Conservation (phyloP, 2,113 vertebrate genomes). For the Penelope pileata region DNA sequence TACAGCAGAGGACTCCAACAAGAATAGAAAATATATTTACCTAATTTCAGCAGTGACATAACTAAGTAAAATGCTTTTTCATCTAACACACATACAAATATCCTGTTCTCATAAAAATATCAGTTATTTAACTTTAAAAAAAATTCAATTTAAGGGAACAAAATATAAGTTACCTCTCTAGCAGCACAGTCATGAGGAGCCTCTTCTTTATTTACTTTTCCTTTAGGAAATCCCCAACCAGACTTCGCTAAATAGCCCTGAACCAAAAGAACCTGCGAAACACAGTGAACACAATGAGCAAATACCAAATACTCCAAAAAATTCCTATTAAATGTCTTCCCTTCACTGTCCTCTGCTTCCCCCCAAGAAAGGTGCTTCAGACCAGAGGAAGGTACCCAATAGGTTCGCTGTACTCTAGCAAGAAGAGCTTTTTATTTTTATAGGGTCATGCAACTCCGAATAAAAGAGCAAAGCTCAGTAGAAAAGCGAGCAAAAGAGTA, state of each 20-base stretch:
- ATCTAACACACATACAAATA: neutral
- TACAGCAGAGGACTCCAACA: neutral
- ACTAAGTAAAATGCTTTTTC: neutral
- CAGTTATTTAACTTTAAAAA: neutral
- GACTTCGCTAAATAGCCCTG: conserved; percentile 98
- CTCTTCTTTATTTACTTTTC: conserved; percentile 98
- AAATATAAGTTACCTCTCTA: conserved; percentile 85
- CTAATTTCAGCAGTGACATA: neutral
- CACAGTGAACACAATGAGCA: neutral
- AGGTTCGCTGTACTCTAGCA: neutral
- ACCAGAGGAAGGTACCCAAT: neutral
- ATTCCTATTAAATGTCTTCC: neutral
- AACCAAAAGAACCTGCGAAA: conserved; percentile 89
- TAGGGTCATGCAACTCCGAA: neutral
- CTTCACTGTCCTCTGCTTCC: neutral
- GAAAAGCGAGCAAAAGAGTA: neutral
- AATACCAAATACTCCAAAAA: neutral
- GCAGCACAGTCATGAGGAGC: conserved; percentile 96
- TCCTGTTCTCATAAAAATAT: neutral
- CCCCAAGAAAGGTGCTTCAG: neutral
- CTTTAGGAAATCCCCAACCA: conserved; percentile 98
- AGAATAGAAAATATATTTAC: neutral
- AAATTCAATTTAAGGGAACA: neutral
- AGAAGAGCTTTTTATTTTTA: neutral
- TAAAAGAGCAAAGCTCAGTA: neutral